Evolutionary conservation across 2,797 vertebrate genomes (phyloP).

Genomic region (Chlorospingus semifuscus): DNA sequence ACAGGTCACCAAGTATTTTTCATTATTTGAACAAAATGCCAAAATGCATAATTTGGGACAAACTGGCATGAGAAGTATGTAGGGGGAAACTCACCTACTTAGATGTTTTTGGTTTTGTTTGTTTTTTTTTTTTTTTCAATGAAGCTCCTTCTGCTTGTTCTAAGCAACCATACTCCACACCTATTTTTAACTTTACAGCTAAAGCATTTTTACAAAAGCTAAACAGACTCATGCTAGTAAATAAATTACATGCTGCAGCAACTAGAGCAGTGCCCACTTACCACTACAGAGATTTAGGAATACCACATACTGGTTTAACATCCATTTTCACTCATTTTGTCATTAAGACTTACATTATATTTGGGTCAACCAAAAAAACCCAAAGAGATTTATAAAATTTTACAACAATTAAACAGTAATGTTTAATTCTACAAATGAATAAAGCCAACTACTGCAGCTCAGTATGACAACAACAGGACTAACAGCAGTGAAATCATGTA

Average conservation of each 20-base stretch:
- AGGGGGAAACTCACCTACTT: not conserved
- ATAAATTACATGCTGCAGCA: slow-evolving; percentile 48
- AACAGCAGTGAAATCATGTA: slow-evolving; percentile 71
- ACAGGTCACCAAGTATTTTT: not conserved
- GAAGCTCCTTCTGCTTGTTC: not conserved
- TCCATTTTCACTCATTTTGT: slow-evolving; percentile 81
- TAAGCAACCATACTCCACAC: slow-evolving; percentile 12
- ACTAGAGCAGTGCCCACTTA: slow-evolving; percentile 39
- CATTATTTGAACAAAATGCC: not conserved
- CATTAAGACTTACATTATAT: slow-evolving; percentile 99
- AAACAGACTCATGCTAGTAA: slow-evolving; percentile 40
- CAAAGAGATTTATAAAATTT: slow-evolving; percentile 90
- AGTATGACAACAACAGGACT: slow-evolving; percentile 79
- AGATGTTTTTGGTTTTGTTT: not conserved
- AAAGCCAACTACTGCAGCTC: slow-evolving; percentile 82
- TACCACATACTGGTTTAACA: slow-evolving; percentile 78
- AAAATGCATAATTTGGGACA: not conserved
- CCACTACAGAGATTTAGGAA: slow-evolving; percentile 66
- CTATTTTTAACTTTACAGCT: slow-evolving; percentile 22
- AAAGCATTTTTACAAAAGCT: slow-evolving; percentile 36
- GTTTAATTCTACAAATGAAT: slow-evolving; percentile 86
- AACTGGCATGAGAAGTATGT: not conserved
- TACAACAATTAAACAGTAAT: slow-evolving; percentile 86
- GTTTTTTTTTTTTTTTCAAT: not conserved
- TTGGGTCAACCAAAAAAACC: slow-evolving; percentile 93